These are phyloP conservation scores for Peromyscus leucopus DNA, from an alignment of 2,113 vertebrate genomes.

Conservation along the genomic window DNA sequence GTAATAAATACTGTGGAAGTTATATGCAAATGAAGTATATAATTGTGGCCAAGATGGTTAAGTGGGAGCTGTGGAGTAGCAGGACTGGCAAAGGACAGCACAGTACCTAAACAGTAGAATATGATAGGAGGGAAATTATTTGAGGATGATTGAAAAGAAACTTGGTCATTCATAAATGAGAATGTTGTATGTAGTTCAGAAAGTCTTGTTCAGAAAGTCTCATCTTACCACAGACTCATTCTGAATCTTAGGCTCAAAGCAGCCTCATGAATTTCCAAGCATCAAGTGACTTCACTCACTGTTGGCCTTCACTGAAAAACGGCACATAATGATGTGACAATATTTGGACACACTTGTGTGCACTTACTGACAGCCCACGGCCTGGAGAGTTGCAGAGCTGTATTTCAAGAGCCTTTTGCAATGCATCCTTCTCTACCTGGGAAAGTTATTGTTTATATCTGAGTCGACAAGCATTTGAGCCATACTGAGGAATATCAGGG, in stretches of 20 bases:
- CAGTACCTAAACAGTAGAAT: neutral
- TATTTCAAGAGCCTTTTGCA: slow-evolving; percentile 48
- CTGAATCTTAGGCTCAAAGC: neutral
- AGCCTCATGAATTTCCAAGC: slow-evolving; percentile 26
- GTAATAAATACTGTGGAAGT: neutral
- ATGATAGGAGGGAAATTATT: neutral
- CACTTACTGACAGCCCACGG: slow-evolving; percentile 33
- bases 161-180: neutral
- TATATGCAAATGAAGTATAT: neutral
- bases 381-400: neutral
- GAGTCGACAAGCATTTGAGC: neutral
- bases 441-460: neutral
- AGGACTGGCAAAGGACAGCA: neutral
- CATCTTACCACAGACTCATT: slow-evolving; percentile 22
- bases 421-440: neutral
- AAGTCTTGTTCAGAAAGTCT: neutral
- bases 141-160: slow-evolving; percentile 24
- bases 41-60: neutral
- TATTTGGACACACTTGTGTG: slow-evolving; percentile 41
- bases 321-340: slow-evolving; percentile 49
- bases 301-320: neutral
- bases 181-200: neutral
- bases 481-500: neutral
- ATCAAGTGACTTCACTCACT: neutral
- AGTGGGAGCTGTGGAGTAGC: neutral